phyloP scores from a whole-genome alignment of 2,888 invertebrate species.

The Agonopterix heracliana region DNA sequence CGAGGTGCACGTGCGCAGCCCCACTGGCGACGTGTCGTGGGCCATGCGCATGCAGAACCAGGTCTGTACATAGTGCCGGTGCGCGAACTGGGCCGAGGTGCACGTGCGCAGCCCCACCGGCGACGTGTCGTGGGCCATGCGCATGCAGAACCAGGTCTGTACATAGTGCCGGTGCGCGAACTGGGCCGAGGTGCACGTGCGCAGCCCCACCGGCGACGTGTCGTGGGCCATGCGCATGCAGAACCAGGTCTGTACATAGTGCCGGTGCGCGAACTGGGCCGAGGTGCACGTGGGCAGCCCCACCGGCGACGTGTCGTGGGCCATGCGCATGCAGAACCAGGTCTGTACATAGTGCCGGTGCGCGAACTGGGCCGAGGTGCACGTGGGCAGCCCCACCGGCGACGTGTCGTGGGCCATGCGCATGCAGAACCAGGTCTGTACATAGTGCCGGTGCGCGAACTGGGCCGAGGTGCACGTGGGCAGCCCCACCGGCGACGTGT shows the following conservation, averaged over 20 bases:
- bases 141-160: constrained; percentile 86
- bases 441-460: constrained; percentile 89
- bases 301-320: constrained; percentile 94
- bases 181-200: constrained; percentile 92
- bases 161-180: constrained; percentile 89
- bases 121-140: constrained; percentile 94
- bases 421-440: constrained; percentile 84
- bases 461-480: constrained; percentile 94
- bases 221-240: constrained; percentile 96
- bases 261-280: constrained; percentile 97
- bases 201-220: constrained; percentile 93
- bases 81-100: constrained; percentile 94
- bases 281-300: constrained; percentile 90
- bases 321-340: constrained; percentile 94
- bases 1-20: constrained; percentile 88
- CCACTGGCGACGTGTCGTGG: constrained; percentile 95
- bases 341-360: constrained; percentile 82
- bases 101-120: constrained; percentile 92
- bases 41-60: constrained; percentile 95
- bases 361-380: constrained; percentile 93
- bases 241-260: constrained; percentile 78
- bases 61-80: constrained; percentile 80
- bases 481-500: constrained; percentile 92
- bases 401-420: constrained; percentile 96
- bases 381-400: constrained; percentile 92